These are phyloP conservation scores for Cromileptes altivelis DNA, from an alignment of 2,113 vertebrate species.

Conservation along the genomic window DNA sequence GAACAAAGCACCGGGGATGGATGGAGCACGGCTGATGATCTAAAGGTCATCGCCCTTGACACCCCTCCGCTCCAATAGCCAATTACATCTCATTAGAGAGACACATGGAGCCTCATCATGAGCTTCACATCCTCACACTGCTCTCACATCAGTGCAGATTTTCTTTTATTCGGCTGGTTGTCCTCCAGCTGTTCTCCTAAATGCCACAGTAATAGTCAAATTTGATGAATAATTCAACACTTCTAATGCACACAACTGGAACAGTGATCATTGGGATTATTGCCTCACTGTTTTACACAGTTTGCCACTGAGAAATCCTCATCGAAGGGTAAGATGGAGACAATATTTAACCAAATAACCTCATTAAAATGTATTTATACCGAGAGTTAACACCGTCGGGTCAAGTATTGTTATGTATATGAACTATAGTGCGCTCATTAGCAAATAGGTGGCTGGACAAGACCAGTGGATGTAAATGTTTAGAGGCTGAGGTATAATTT, in stretches of 20 bases:
- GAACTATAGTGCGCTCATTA: not conserved
- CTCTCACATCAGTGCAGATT: slow-evolving; percentile 49
- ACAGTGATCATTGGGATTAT: not conserved
- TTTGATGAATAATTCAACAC: slow-evolving; percentile 44
- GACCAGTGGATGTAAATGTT: not conserved
- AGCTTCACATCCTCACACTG: slow-evolving; percentile 37
- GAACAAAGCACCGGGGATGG: slow-evolving; percentile 44
- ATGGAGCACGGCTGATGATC: slow-evolving; percentile 44
- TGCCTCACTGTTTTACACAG: not conserved
- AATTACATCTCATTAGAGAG: slow-evolving; percentile 78
- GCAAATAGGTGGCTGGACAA: not conserved
- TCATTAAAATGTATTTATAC: not conserved
- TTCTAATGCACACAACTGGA: slow-evolving; percentile 19
- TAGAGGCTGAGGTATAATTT: no score
- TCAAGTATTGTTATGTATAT: not conserved
- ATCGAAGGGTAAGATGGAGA: not conserved
- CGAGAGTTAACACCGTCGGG: not conserved
- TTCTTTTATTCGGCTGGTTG: slow-evolving; percentile 43
- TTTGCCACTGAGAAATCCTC: not conserved
- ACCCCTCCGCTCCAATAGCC: slow-evolving; percentile 67
- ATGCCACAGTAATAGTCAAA: slow-evolving; percentile 32
- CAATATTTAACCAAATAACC: not conserved
- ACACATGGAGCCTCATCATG: slow-evolving; percentile 48
- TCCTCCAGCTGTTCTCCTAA: slow-evolving; percentile 39
- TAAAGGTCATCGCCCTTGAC: slow-evolving; percentile 70